Evolutionary conservation across 2,888 invertebrate genomes (phyloP).

Genomic region (Deilephila elpenor): DNA sequence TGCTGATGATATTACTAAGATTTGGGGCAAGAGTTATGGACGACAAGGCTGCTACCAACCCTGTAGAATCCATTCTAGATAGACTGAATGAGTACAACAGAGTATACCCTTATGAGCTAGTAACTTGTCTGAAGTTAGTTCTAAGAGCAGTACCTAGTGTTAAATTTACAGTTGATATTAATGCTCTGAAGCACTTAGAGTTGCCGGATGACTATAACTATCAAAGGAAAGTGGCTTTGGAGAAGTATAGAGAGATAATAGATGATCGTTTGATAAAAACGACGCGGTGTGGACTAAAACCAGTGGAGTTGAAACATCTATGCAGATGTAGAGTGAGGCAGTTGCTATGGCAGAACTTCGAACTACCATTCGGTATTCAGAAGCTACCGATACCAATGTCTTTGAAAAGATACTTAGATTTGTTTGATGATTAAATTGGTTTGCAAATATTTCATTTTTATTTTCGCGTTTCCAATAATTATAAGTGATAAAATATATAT

Average conservation of each 20-base stretch:
- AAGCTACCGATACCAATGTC: conserved; percentile 87
- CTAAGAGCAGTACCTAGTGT: conserved; percentile 87
- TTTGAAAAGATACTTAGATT: conserved; percentile 89
- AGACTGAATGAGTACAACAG: conserved; percentile 86
- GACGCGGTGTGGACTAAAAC: conserved; percentile 85
- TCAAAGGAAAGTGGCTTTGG: conserved; percentile 70
- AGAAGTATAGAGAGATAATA: conserved; percentile 80
- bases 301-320: conserved; percentile 90
- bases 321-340: conserved; percentile 89
- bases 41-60: conserved; percentile 85
- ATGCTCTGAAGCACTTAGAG: conserved; percentile 61
- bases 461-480: not conserved
- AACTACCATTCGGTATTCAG: conserved; percentile 90
- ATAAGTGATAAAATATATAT: too few relatives aligned
- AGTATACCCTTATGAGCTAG: conserved; percentile 88
- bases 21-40: conserved; percentile 87
- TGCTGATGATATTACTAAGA: conserved; percentile 89
- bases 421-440: conserved; percentile 86
- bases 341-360: conserved; percentile 87
- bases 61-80: conserved; percentile 87
- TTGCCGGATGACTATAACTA: conserved; percentile 76
- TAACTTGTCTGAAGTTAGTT: conserved; percentile 88
- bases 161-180: conserved; percentile 75
- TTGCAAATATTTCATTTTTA: conserved; percentile 30
- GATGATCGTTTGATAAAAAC: conserved; percentile 85